Evolutionary conservation across 2,797 vertebrate species (phyloP), one percentile per base, ranked within the genome.

Genomic region (Corythornis leucogaster): DNA sequence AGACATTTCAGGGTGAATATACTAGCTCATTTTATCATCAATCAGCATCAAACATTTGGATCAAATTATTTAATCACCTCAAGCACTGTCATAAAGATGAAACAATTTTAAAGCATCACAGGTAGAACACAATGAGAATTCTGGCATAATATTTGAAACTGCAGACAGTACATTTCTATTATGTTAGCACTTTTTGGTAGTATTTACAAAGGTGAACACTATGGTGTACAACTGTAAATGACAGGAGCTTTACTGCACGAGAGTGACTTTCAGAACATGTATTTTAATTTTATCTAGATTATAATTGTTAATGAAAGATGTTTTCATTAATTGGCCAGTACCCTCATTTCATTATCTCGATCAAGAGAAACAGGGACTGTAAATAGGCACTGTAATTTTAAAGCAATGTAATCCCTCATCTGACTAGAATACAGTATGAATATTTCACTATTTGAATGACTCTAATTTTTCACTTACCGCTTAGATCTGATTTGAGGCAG

Each of bases 241-340:
- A 95, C 68, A 61, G 30, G 24, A 69, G 43, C 33, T 87, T 57
- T 10, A 46, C n/a, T 4, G 9, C 67, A 43, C 3, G 4, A 16
- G 82, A 87, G 50, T 57, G 67, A 81, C 87, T 93, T 92, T 70
- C 68, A 59, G 78, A 92, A 79, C 50, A 74, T 28, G 7, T 24
- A 77, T 80, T 80, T 70, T 84, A 43, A 80, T 91, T 94, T 90
- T 74, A 76, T 95, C 80, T 93, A 57, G 40, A 91, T 94, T 90
- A 75, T 80, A 95, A 91, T 62, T 92, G 90, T 84, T 96, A 92
- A 94, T 91, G 89, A 77, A 94, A 91, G 83, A 89, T 88, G 74
- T 78, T 96, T 89, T 82, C 91, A 91, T 91, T 95, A 95, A 96
- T 94, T 96, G 94, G 64, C 38, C 70, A 54, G 67, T 87, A 79